A percentile compares a stretch with the other conserved stretches of the same genome.
These are phyloP conservation scores for Prochilodus magdalenae DNA, from an alignment of 2,113 vertebrate genomes.

Conservation along the genomic window DNA sequence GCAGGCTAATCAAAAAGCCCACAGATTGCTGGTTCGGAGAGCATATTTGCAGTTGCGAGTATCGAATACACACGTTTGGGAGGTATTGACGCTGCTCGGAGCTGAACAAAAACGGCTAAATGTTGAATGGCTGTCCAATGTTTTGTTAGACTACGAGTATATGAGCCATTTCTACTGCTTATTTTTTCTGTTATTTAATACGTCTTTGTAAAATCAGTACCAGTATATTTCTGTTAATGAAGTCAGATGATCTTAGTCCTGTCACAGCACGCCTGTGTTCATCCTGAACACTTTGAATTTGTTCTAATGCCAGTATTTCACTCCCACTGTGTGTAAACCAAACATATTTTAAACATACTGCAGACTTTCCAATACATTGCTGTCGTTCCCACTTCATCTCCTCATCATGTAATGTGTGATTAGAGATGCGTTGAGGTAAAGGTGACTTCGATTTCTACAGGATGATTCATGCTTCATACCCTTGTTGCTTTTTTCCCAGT, in stretches of 20 bases:
- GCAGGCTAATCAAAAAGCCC: not conserved
- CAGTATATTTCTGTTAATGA: too few relatives aligned
- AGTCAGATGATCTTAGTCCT: too few relatives aligned
- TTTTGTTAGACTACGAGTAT: too few relatives aligned
- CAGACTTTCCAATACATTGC: not conserved
- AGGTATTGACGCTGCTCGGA: not conserved
- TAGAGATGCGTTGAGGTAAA: conserved; percentile 31
- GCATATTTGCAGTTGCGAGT: too few relatives aligned
- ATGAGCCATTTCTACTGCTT: too few relatives aligned
- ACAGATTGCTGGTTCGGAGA: not conserved
- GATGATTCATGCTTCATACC: conserved; percentile 43
- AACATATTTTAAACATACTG: not conserved
- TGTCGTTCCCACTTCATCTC: not conserved
- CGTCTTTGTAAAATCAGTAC: too few relatives aligned
- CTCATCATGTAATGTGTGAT: conserved; percentile 35
- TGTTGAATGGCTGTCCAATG: not conserved
- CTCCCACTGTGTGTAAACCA: not conserved
- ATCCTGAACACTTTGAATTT: not conserved
- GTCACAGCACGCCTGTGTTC: not conserved
- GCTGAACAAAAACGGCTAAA: not conserved
- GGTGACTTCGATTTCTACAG: conserved; percentile 39
- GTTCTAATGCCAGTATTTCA: not conserved
- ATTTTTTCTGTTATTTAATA: too few relatives aligned
- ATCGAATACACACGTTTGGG: not conserved
- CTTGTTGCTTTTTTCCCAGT: conserved; percentile 60